Base-by-base conservation (phyloP, 2,797 vertebrate genomes). In the Saxicola maurus region DNA sequence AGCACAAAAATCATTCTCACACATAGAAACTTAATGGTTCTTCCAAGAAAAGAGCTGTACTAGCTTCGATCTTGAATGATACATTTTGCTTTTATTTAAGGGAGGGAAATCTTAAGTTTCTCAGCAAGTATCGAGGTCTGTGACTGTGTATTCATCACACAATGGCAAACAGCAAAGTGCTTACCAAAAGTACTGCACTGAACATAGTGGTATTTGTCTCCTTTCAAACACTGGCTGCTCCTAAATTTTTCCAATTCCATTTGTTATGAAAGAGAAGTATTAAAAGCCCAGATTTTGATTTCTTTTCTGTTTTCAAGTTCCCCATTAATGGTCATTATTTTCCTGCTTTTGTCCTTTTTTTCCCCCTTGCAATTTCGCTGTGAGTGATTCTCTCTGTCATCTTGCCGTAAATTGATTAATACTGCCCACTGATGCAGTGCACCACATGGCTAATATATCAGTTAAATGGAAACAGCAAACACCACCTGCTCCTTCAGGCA, bases 401-500 rank as follows among this genome's bases (percentile, higher is more conserved):
- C 96, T 97, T 96, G 89, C 97, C 49, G 49, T 97, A 97, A 98
- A 98, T 97, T 98, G 97, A 98, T 97, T 96, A 97, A 97, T 98
- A 94, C 96, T 96, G 96, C 94, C 97, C 97, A 97, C 96, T 97
- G 96, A 97, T 97, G 97, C 97, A 96, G 96, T 96, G 96, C 96
- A 97, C 97, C 97, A 97, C 97, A 97, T 97, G 96, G 97, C 97
- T 98, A 97, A 98, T 98, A 97, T 96, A 98, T 98, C 97, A 98
- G 97, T 97, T 98, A 98, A 98, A 98, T 98, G 97, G 97, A 97
- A 97, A 97, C 96, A 95, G 96, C 97, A 97, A 98, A 98, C 97
- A 97, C 97, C 97, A 98, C 97, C 97, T 98, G 97, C 97, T 98
- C 97, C 97, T 98, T 97, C 97, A 97, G 95, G 97, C 97, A 98